Evolutionary conservation across 2,797 vertebrate species (phyloP), one percentile per base, ranked within the genome.

Genomic region (Diglossa cyanea): DNA sequence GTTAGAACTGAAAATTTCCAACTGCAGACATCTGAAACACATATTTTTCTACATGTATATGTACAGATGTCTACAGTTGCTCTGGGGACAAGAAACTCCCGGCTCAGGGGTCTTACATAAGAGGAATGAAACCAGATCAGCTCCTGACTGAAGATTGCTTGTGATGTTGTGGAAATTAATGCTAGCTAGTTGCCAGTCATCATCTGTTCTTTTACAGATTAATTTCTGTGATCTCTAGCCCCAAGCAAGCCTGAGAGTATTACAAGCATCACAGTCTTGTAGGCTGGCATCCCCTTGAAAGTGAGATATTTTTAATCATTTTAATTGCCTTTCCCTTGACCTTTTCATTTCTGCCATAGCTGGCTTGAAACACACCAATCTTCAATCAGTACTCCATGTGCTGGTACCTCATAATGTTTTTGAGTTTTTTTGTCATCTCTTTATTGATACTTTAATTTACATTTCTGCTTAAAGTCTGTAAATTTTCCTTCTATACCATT

Each of bases 171-270:
- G n/a, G 87, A 87, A 95, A 92, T 92, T 85, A 93, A 79, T 63
- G 78, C 53, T 71, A 91, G 55, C 53, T 80, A 57, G 63, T 91
- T 93, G 81, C 93, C 87, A 93, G 55, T 71, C 63, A 92, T 91
- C 84, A 71, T 85, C 84, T 92, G 63, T 74, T 94, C 78, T 86
- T 85, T 61, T 61, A 67, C 53, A 85, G 86, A 92, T 96, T 93
- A 93, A 63, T 91, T 95, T 74, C 51, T 96, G 48, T 92, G 94
- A 96, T 94, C 67, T 87, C 26, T 91, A 79, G 63, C 89, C 86
- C 24, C 44, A 50, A 53, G 86, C 57, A 85, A 93, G 84, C 44
- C 78, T 79, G 44, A 61, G 30, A 91, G 40, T 76, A 79, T 79
- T 91, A 76, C 10, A 88, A 51, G 24, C 53, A 79, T 61, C 63